Percentiles rank a stretch among this genome's conserved stretches.
Conservation (phyloP, 37 sponge, comb jelly and placozoan genomes). For the Bolinopsis microptera region DNA sequence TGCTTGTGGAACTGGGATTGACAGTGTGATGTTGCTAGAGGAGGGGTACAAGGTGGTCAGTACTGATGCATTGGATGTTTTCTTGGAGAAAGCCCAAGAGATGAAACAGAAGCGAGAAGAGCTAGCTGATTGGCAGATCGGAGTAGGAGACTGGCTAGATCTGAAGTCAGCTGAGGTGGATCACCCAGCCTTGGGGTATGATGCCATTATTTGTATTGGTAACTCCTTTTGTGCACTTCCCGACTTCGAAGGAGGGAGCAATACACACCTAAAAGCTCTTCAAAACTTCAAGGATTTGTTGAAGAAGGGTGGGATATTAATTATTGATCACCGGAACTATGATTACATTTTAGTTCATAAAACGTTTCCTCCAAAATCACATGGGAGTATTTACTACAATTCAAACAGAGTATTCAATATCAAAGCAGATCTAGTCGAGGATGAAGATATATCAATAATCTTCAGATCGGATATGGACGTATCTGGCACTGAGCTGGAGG, state of each 20-base stretch:
- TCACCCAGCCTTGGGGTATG: neutral
- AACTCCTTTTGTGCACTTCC: neutral
- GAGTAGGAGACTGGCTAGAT: neutral
- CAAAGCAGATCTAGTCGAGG: neutral
- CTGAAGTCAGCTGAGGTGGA: neutral
- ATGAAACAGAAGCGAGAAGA: too few relatives aligned
- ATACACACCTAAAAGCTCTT: neutral
- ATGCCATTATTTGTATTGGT: neutral
- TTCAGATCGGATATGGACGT: neutral
- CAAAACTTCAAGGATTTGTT: neutral
- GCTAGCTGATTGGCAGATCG: neutral
- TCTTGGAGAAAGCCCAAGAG: neutral
- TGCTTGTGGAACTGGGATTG: too few relatives aligned
- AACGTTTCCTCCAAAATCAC: neutral
- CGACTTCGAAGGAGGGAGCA: neutral
- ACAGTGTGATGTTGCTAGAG: too few relatives aligned
- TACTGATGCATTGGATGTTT: neutral
- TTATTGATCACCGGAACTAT: neutral
- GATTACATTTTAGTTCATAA: too few relatives aligned
- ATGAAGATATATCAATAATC: neutral
- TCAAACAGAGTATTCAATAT: neutral
- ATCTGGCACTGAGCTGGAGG: neutral
- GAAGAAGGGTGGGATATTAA: neutral
- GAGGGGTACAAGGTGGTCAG: neutral
- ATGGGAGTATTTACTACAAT: neutral